Base-by-base conservation (phyloP, 1,140 invertebrate genomes). In the Adelges cooleyi region DNA sequence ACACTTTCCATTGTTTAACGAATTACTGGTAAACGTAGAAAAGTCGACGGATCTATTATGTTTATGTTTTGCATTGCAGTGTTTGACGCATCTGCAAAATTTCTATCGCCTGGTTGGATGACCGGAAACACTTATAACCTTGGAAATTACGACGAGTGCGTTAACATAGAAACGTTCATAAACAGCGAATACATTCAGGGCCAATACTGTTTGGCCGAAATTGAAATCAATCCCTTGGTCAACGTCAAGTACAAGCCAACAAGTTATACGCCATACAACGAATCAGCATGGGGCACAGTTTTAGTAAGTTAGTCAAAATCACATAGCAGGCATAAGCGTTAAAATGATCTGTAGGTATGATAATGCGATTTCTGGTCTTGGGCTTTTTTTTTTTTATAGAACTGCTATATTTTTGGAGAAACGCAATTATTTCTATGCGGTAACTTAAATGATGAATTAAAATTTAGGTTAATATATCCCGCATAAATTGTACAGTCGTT, bases 81-180 rank as follows among this genome's bases (percentile, higher is more conserved):
- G 67, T 73, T 73, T 70, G 73, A 75, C 53, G 70, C 73, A 2
- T 70, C 72, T n/a, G 70, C 72, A 6, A 70, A 70, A 42, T 67
- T 69, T 29, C 15, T 59, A 59, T 69, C 72, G 15, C 40, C 66
- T 0, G 74, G 74, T 2, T 52, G 70, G 9, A 66, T 75, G 2
- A 67, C 70, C 20, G 74, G 73, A 0, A 70, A 69, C 0, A 67
- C 65, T 1, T 71, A 69, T 29, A 70, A 73, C 18, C 67, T 74
- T 13, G 74, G 74, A 0, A 74, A 75, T 67, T 75, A 71, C 49
- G 74, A 75, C 67, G 71, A 75, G 48, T 75, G 74, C 42, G 11
- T 73, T 3, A 49, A 68, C 2, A 67, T 69, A 66, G 42, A 67
- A 27, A 42, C 67, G 1, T 25, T 15, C 9, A 29, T 46, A 15